Evolutionary conservation across 2,888 invertebrate species (phyloP).

Genomic region (Muschampia plurimacula): DNA sequence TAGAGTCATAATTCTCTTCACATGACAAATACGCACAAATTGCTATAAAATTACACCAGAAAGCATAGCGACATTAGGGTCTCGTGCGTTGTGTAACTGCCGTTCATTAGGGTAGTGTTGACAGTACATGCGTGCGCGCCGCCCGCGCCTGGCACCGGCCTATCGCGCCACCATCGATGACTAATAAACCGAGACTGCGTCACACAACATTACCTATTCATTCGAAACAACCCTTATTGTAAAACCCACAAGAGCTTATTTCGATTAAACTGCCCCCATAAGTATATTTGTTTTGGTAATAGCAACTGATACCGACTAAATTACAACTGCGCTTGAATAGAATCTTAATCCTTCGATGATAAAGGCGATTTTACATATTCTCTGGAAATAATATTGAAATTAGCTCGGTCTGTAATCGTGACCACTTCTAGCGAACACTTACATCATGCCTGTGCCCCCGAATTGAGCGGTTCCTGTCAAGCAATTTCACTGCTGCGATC

Average conservation of each 20-base stretch:
- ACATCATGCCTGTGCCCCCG: conserved; percentile 72
- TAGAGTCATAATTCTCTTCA: conserved; percentile 71
- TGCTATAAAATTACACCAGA: conserved; percentile 79
- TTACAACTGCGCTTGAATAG: conserved; percentile 53
- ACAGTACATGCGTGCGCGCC: conserved; percentile 84
- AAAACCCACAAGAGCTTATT: conserved; percentile 27
- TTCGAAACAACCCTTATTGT: conserved; percentile 38
- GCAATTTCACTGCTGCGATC: conserved; percentile 66
- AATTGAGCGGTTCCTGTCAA: conserved; percentile 83
- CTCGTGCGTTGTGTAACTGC: conserved; percentile 84
- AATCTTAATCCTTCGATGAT: conserved; percentile 55
- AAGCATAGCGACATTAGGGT: conserved; percentile 79
- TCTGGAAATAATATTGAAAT: conserved; percentile 46
- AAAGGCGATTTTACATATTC: conserved; percentile 56
- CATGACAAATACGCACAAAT: conserved; percentile 85
- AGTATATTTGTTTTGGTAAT: conserved; percentile 59
- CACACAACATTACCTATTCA: conserved; percentile 44
- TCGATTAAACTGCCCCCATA: conserved; percentile 44
- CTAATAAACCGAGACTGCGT: conserved; percentile 74
- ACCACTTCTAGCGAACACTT: conserved; percentile 84
- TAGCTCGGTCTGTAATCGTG: conserved; percentile 72
- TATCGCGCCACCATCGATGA: conserved; percentile 85
- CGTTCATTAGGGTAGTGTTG: conserved; percentile 85
- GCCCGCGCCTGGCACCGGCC: conserved; percentile 78
- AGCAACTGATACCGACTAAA: conserved; percentile 60